Percentiles rank a stretch among this genome's conserved stretches.
Evolutionary conservation across 2,113 vertebrate species (phyloP).

Genomic region (Thalassarche chlororhynchos): DNA sequence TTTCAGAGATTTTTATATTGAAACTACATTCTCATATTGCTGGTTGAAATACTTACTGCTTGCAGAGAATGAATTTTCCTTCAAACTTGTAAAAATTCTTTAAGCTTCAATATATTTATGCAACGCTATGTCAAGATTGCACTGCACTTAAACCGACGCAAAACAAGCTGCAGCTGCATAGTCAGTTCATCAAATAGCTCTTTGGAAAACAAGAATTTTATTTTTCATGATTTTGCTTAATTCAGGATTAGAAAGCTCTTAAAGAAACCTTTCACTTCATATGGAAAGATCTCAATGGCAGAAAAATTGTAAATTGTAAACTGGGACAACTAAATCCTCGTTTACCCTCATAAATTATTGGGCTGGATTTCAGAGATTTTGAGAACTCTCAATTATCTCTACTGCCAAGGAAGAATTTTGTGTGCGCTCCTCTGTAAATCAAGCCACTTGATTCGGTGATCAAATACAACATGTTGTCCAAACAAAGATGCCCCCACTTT

Average conservation of each 20-base stretch:
- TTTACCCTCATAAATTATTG: background rate
- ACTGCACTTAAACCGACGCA: background rate
- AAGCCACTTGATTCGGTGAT: background rate
- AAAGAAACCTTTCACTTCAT: background rate
- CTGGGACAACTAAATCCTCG: background rate
- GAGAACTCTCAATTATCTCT: background rate
- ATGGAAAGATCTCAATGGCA: background rate
- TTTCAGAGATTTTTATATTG: background rate
- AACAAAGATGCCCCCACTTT: background rate
- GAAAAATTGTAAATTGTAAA: background rate
- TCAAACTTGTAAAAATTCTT: background rate
- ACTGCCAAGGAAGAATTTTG: background rate
- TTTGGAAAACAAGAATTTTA: background rate
- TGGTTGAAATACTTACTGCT: background rate
- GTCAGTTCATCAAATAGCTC: background rate
- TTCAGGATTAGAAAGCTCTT: background rate
- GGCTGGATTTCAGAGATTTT: background rate
- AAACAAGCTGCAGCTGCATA: background rate
- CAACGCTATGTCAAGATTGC: background rate
- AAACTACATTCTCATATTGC: background rate
- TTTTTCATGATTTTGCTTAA: background rate
- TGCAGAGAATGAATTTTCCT: background rate
- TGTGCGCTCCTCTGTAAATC: background rate
- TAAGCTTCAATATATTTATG: background rate
- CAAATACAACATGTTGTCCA: background rate